Base-by-base conservation (phyloP, 2,888 invertebrate genomes). In the Machimus atricapillus region DNA sequence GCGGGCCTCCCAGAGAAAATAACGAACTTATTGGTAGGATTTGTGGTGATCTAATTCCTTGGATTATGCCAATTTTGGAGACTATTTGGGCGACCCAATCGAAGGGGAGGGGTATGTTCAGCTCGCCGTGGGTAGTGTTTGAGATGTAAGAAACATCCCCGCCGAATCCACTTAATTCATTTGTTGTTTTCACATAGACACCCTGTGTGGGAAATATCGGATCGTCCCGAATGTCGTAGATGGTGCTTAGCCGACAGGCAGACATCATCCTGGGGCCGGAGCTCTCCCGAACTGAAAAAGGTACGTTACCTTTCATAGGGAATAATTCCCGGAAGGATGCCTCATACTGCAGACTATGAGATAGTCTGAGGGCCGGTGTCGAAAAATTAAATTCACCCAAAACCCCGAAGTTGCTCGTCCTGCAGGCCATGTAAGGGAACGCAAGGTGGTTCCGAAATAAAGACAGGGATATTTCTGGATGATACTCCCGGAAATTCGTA, bases 71-170 rank as follows among this genome's bases (percentile, higher is more conserved):
- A 43, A 91, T 89, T 2, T 91, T 91, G 0, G 90, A 91, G 87
- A 91, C 91, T n/a, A 92, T 86, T 89, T 93, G 93, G 23, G 91
- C 91, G 52, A 92, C 91, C 19, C 92, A 83, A 0, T 91, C 92
- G 1, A 90, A 93, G 87, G 94, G 92, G 0, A 97, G 92, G 0
- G 95, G 94, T 90, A 95, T 93, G 92, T 96, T 96, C 27, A 94
- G 92, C 93, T 97, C 97, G 23, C 96, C 91, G 89, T 95, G 95
- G 9, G 96, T 91, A 89, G 97, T 97, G 89, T 96, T 96, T 93
- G 97, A 97, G 37, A 97, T 91, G 91, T 97, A 98, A n/a, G 97
- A 96, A n/a, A 98, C 95, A 91, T 98, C 97, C 2, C 99, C 99
- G 12, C 98, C 98, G 0, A 87, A 76, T 5, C 93, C 95, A 37